Evolutionary conservation across 2,888 invertebrate genomes (phyloP).

Genomic region (Xestia rhomboidea): DNA sequence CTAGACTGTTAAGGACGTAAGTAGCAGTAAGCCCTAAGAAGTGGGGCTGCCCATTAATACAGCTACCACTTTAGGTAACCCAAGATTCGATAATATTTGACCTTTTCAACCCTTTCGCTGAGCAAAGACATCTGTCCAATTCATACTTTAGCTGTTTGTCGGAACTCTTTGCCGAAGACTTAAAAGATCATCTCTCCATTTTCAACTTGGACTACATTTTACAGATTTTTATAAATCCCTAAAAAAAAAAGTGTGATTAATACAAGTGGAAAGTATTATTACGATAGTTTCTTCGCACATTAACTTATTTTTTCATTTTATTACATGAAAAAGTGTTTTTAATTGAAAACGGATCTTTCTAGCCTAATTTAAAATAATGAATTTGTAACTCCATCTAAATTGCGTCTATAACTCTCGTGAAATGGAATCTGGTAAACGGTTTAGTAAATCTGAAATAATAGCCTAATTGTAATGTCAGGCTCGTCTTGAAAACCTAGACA

Average conservation of each 20-base stretch:
- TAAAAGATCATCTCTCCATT: slow-evolving; percentile 34
- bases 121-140: slow-evolving; percentile 28
- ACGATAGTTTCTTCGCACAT: neutral
- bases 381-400: slow-evolving; percentile 47
- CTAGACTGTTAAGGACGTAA: neutral
- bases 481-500: slow-evolving; percentile 12
- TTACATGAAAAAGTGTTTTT: slow-evolving; percentile 13
- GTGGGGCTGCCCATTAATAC: neutral
- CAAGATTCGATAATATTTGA: slow-evolving; percentile 42
- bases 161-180: slow-evolving; percentile 20
- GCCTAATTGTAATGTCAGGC: slow-evolving; percentile 31
- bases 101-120: slow-evolving; percentile 31
- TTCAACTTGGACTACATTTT: slow-evolving; percentile 15
- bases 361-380: slow-evolving; percentile 39
- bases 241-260: neutral
- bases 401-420: slow-evolving; percentile 22
- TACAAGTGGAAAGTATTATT: slow-evolving; percentile 27
- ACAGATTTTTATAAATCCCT: slow-evolving; percentile 11
- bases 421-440: slow-evolving; percentile 35
- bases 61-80: neutral
- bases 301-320: slow-evolving; percentile 3
- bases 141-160: slow-evolving; percentile 27
- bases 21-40: neutral
- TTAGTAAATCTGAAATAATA: slow-evolving; percentile 48
- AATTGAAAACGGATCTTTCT: slow-evolving; percentile 30